These are phyloP conservation scores for Oryzias javanicus DNA, from an alignment of 2,113 vertebrate species.

Conservation along the genomic window DNA sequence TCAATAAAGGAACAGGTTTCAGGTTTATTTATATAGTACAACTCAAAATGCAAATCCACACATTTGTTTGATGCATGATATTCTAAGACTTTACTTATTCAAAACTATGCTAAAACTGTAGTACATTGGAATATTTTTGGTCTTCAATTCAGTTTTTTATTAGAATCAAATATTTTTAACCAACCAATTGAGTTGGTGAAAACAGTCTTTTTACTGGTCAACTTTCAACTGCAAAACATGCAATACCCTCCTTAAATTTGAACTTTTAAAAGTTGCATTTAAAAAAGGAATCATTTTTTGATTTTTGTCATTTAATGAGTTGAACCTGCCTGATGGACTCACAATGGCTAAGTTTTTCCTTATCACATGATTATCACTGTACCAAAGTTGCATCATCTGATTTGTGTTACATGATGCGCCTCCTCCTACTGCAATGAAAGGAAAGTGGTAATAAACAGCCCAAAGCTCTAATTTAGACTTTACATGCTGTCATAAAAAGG, in stretches of 20 bases:
- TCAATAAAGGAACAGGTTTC: too few species aligned
- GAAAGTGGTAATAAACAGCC: background rate
- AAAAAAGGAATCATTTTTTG: background rate
- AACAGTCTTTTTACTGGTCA: constrained; percentile 20
- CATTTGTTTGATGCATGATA: too few species aligned
- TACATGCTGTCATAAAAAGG: background rate
- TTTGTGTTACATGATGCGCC: constrained; percentile 34
- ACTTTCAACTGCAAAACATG: background rate
- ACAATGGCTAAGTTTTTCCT: constrained; percentile 9
- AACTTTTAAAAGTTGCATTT: background rate
- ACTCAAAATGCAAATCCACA: too few species aligned
- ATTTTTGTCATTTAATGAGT: background rate
- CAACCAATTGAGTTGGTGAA: constrained; percentile 43
- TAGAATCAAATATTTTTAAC: constrained; percentile 45
- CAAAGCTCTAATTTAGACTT: background rate
- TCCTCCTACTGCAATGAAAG: background rate
- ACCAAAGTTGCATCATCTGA: constrained; percentile 57
- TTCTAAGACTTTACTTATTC: too few species aligned
- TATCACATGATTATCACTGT: constrained; percentile 55
- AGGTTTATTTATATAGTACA: too few species aligned
- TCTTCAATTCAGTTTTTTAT: constrained; percentile 14
- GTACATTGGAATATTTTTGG: background rate
- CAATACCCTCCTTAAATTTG: background rate
- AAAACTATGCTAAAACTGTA: too few species aligned
- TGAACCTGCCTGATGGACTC: background rate